Evolutionary conservation across 2,113 vertebrate species (phyloP), one percentile per base, ranked within the genome.

Genomic region (Erythrocercus mccallii): DNA sequence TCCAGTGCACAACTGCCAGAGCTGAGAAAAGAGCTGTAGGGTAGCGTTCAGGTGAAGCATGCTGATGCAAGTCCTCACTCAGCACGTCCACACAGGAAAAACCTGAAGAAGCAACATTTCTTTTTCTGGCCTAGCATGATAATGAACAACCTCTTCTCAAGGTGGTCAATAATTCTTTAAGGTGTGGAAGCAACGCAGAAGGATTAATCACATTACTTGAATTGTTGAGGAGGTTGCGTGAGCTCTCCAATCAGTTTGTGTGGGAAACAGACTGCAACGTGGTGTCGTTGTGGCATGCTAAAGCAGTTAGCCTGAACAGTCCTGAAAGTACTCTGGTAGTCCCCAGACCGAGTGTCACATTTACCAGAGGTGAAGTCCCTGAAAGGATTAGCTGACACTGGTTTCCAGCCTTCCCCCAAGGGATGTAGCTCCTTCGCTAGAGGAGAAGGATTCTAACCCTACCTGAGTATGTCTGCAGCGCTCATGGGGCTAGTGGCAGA

Each of bases 341-440:
- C 81, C 92, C 87, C 87, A 96, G 40, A 92, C 27, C 72, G 54
- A 95, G 95, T 74, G 64, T 68, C 95, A 42, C 42, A 24, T 88
- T 90, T 87, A 81, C 86, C 95, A 96, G 91, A 81, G 23, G 24
- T 76, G 86, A 82, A 94, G 95, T 94, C 73, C 88, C 85, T 94
- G 91, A 88, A 97, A 94, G 71, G 76, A 96, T 96, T 94, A 95
- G 77, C 90, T 88, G 65, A 85, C 35, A 23, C 62, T 50, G 84
- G 80, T 73, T 92, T 88, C 62, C 72, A 94, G 57, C 58, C 3
- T 60, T 97, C 42, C 78, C 90, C 84, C 78, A 86, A 88, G 73
- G 92, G 91, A 94, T 22, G 28, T 50, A 57, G 33, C 42, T 65
- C 15, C 78, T 94, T 94, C 94, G 81, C 81, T 92, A 80, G 33